Percentiles rank a stretch among this genome's conserved stretches.
These are phyloP conservation scores for Callaeas wilsoni DNA, from an alignment of 2,113 vertebrate species.

Conservation along the genomic window DNA sequence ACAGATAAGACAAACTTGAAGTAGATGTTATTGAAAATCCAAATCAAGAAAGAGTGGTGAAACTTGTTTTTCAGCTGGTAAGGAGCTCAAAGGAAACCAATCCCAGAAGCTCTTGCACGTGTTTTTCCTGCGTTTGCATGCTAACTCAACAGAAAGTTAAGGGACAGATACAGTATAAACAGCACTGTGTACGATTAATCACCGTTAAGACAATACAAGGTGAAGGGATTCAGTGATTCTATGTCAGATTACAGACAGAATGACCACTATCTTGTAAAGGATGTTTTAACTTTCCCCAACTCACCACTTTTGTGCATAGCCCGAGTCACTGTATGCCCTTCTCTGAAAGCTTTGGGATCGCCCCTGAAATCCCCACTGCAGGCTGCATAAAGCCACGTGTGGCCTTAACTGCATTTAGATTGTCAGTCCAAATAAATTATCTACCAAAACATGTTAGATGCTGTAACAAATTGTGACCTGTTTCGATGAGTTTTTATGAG, in stretches of 20 bases:
- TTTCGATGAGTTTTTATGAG: neutral
- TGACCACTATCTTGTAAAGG: neutral
- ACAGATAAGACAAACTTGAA: neutral
- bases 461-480: neutral
- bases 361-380: neutral
- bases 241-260: neutral
- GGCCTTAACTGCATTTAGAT: neutral
- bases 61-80: neutral
- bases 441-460: neutral
- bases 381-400: neutral
- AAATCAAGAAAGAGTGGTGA: neutral
- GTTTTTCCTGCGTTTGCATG: neutral
- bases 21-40: neutral
- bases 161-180: neutral
- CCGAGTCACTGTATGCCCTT: too few relatives aligned
- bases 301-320: neutral
- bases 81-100: neutral
- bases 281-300: neutral
- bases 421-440: neutral
- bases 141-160: neutral
- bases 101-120: accelerated
- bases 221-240: neutral
- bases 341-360: neutral
- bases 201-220: neutral
- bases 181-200: neutral